Conservation (phyloP, 2,113 vertebrate genomes). For the Rhinopomastus cyanomelas region DNA sequence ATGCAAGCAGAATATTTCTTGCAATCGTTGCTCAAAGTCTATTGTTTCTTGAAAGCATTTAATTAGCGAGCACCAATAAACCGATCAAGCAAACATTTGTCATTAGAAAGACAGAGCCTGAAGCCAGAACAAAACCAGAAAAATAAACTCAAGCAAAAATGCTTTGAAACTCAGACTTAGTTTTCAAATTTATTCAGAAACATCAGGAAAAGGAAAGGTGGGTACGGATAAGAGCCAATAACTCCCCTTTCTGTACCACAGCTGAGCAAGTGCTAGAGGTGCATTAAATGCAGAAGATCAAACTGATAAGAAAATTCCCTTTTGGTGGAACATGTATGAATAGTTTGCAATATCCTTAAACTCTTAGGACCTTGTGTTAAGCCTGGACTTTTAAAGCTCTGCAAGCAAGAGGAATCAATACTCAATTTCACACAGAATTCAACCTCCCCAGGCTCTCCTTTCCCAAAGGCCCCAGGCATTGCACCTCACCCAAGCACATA, state of each 20-base stretch:
- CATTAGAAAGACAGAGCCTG: neutral
- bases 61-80: neutral
- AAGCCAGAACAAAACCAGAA: neutral
- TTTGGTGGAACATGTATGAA: neutral
- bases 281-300: neutral
- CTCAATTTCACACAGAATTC: slow-evolving; percentile 50
- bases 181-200: neutral
- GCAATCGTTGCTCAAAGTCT: neutral
- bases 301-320: neutral
- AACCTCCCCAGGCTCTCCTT: neutral
- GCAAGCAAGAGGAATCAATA: slow-evolving; percentile 50
- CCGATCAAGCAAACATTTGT: neutral
- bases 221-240: neutral
- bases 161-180: no score
- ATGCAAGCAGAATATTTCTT: neutral
- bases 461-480: neutral
- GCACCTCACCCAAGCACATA: neutral
- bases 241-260: neutral
- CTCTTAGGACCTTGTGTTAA: neutral
- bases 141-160: no score
- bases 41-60: neutral
- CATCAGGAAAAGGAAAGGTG: neutral
- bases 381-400: neutral
- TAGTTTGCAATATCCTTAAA: neutral
- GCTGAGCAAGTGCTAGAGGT: neutral